Percentiles rank a stretch among this genome's conserved stretches.
Conservation (phyloP, 2,888 invertebrate species). For the Diplolepis rosae region DNA sequence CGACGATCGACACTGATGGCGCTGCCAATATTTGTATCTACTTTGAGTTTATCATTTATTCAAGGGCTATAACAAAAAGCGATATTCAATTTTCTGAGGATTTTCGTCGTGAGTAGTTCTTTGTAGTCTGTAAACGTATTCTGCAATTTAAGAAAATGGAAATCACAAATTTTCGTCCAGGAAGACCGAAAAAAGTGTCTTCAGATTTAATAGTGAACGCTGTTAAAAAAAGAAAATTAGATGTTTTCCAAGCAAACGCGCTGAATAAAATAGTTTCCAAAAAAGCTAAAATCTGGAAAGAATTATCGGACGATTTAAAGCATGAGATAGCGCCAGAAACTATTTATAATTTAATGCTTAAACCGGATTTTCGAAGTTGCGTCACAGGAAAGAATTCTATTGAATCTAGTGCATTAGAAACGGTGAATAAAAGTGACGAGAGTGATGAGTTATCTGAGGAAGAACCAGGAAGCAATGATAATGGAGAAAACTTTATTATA, state of each 20-base stretch:
- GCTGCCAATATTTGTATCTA: too few relatives aligned
- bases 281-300: neutral
- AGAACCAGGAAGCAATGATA: neutral
- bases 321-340: neutral
- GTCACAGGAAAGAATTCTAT: neutral
- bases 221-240: neutral
- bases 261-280: neutral
- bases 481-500: neutral
- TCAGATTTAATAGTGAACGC: neutral
- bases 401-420: too few relatives aligned
- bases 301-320: neutral
- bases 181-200: neutral
- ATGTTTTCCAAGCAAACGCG: neutral
- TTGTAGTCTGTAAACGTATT: too few relatives aligned
- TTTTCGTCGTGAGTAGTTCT: too few relatives aligned
- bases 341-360: neutral
- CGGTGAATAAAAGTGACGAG: neutral
- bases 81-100: too few relatives aligned
- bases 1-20: too few relatives aligned
- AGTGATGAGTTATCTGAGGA: neutral
- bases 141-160: too few relatives aligned
- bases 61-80: too few relatives aligned
- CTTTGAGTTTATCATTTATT: too few relatives aligned
- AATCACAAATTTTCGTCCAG: neutral
- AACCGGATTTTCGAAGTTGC: neutral